Evolutionary conservation across 2,888 invertebrate species (phyloP).

Genomic region (Eupithecia inturbata): DNA sequence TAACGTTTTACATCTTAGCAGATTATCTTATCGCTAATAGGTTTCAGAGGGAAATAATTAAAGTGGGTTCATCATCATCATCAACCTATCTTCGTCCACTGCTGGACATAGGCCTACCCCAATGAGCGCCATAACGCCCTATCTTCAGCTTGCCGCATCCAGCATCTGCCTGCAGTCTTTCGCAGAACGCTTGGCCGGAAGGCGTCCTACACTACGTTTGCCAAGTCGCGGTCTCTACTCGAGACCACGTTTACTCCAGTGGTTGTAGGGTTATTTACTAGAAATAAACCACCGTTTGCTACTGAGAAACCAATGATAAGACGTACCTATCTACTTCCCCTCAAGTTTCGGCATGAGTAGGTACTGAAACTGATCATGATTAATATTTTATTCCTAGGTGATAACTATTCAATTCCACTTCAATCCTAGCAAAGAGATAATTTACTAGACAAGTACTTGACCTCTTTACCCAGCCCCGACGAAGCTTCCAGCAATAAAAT

Average conservation of each 20-base stretch:
- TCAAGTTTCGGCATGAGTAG: background rate
- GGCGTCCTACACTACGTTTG: too few relatives aligned
- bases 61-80: too few relatives aligned
- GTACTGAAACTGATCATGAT: background rate
- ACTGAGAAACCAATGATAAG: background rate
- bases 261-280: too few relatives aligned
- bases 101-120: too few relatives aligned
- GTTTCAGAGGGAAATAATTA: constrained; percentile 1
- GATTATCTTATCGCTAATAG: constrained; percentile 6
- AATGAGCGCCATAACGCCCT: too few relatives aligned
- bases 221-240: too few relatives aligned
- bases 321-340: background rate
- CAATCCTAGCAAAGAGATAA: background rate
- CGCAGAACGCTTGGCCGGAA: too few relatives aligned
- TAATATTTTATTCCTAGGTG: too few relatives aligned
- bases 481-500: constrained; percentile 20
- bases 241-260: too few relatives aligned
- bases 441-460: background rate
- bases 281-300: constrained; percentile 3
- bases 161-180: too few relatives aligned
- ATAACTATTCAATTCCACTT: background rate
- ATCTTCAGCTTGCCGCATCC: too few relatives aligned
- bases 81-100: too few relatives aligned
- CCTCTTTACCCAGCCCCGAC: background rate
- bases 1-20: background rate